phyloP scores from a whole-genome alignment of 2,797 vertebrate species.

The Siniperca obscura region DNA sequence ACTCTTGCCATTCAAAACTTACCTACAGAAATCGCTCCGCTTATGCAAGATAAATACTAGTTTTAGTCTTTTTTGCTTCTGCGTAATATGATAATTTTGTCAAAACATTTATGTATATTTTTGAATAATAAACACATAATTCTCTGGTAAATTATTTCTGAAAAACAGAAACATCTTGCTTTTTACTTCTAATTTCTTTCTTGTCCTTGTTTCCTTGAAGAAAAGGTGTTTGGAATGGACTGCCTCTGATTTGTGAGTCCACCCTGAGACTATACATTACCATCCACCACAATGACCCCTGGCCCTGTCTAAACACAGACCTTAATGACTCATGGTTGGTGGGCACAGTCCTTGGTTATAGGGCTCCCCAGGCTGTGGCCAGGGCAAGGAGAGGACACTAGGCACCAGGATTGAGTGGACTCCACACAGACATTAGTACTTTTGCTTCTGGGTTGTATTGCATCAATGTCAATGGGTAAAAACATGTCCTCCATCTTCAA shows the following conservation, averaged over 20 bases:
- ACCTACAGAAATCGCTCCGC: conserved; percentile 52
- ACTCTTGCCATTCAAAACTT: conserved; percentile 74
- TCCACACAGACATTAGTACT: conserved; percentile 82
- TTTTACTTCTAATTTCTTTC: conserved; percentile 20
- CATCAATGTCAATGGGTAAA: conserved; percentile 86
- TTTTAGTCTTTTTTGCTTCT: conserved; percentile 58
- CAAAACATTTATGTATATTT: conserved; percentile 68
- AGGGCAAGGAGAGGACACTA: conserved; percentile 66
- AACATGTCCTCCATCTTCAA: conserved; percentile 88
- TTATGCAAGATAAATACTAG: conserved; percentile 68
- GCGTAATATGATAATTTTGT: conserved; percentile 58
- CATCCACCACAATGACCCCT: conserved; percentile 67
- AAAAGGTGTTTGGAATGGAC: conserved; percentile 34
- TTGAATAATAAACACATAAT: conserved; percentile 55
- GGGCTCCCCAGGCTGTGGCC: conserved; percentile 72
- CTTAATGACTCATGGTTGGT: conserved; percentile 78
- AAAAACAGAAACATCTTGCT: conserved; percentile 39
- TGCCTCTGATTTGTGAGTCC: conserved; percentile 68
- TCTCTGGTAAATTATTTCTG: conserved; percentile 46
- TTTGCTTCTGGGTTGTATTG: conserved; percentile 84
- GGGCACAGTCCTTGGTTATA: conserved; percentile 69
- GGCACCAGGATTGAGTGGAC: conserved; percentile 77
- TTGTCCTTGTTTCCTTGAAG: conserved; percentile 29
- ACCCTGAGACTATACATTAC: conserved; percentile 64
- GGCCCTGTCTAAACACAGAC: conserved; percentile 68